Evolutionary conservation across 2,113 vertebrate species (phyloP).

Genomic region (Phalacrocorax pelagicus): DNA sequence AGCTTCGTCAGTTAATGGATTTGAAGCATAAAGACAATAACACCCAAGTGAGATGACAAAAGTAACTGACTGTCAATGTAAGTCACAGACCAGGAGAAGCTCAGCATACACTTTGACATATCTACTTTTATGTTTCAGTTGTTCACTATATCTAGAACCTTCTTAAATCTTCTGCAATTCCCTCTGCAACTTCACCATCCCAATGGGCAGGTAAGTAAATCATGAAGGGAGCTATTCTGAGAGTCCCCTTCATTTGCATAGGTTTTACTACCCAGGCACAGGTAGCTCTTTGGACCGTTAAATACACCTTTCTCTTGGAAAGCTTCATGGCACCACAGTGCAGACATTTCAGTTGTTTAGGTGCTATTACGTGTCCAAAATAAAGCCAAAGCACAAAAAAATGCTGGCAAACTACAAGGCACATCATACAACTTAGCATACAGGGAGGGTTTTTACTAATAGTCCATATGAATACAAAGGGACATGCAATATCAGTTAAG

Average conservation of each 20-base stretch:
- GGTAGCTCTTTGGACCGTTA: neutral
- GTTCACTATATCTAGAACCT: neutral
- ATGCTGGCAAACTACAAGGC: neutral
- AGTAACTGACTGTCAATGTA: neutral
- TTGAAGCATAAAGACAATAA: neutral
- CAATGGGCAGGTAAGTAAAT: neutral
- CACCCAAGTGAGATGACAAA: neutral
- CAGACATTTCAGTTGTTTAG: neutral
- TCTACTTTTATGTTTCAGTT: neutral
- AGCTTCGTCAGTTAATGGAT: neutral
- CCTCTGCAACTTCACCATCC: neutral
- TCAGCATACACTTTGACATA: neutral
- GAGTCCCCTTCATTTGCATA: neutral
- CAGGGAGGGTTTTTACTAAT: neutral
- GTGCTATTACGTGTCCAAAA: neutral
- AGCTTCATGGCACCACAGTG: neutral
- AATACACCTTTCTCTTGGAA: neutral
- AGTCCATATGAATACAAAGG: neutral
- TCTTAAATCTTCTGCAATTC: neutral
- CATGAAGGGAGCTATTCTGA: neutral
- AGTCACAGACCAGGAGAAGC: neutral
- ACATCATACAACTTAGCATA: neutral
- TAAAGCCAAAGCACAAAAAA: neutral
- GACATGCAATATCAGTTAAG: neutral
- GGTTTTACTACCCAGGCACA: neutral